phyloP scores from a whole-genome alignment of 1,140 invertebrate genomes.

The Stegodyphus mimosarum region DNA sequence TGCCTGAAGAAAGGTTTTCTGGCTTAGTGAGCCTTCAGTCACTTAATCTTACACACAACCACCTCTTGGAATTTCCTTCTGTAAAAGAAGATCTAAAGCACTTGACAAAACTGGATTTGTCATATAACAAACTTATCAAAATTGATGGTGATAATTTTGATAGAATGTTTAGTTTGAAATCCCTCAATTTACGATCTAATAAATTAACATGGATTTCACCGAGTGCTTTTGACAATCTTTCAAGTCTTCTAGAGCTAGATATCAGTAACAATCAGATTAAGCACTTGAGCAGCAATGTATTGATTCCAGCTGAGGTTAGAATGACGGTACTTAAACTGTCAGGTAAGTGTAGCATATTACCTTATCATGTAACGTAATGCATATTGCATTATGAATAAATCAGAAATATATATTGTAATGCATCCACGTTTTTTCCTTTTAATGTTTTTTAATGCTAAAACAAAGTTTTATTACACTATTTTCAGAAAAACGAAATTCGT shows the following conservation, averaged over 20 bases:
- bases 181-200: constrained; percentile 80
- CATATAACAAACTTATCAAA: constrained; percentile 83
- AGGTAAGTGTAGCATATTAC: constrained; percentile 6
- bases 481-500: too few species aligned
- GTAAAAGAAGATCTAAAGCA: constrained; percentile 82
- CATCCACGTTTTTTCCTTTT: too few species aligned
- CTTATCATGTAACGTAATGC: too few species aligned
- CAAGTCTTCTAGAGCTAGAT: constrained; percentile 81
- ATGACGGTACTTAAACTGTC: constrained; percentile 42
- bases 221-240: constrained; percentile 82
- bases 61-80: constrained; percentile 82
- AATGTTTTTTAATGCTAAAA: too few species aligned
- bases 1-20: constrained; percentile 85
- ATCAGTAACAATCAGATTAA: constrained; percentile 86
- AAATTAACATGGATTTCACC: constrained; percentile 81
- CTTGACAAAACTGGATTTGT: constrained; percentile 80
- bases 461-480: too few species aligned
- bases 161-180: constrained; percentile 40
- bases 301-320: constrained; percentile 36
- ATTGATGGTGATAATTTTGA: constrained; percentile 77
- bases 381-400: too few species aligned
- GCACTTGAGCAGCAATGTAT: constrained; percentile 73
- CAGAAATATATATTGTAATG: too few species aligned
- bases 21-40: constrained; percentile 78
- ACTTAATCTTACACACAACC: constrained; percentile 86